Percentiles rank a stretch among this genome's conserved stretches.
phyloP scores from a whole-genome alignment of 2,888 invertebrate species.

The Eilema caniola region DNA sequence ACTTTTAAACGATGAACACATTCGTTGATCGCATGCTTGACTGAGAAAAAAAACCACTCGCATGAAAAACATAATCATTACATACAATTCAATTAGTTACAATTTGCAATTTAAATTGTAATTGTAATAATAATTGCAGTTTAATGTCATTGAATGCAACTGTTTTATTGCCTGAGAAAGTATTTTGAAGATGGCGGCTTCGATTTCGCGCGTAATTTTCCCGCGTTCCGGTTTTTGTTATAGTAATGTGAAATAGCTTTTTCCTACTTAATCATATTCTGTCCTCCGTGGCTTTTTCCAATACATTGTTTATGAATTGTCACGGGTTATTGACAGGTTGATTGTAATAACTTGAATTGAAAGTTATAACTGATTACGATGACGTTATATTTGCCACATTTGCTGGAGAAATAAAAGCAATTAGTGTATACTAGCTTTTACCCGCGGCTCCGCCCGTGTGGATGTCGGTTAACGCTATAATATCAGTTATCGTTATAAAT shows the following conservation, averaged over 20 bases:
- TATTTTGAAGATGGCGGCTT: slow-evolving; percentile 50
- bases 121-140: slow-evolving; percentile 30
- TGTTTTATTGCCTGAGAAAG: slow-evolving; percentile 58
- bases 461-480: too few relatives aligned
- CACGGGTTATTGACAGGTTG: slow-evolving; percentile 25
- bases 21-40: slow-evolving; percentile 33
- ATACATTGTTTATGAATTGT: slow-evolving; percentile 37
- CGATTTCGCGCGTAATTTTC: slow-evolving; percentile 58
- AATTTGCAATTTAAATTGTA: slow-evolving; percentile 38
- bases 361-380: slow-evolving; percentile 24
- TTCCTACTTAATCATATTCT: too few relatives aligned
- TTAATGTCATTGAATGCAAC: slow-evolving; percentile 44
- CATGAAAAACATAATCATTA: slow-evolving; percentile 34
- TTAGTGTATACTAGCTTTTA: too few relatives aligned
- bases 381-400: neutral
- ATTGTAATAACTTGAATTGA: slow-evolving; percentile 32
- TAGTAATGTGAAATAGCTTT: slow-evolving; percentile 50
- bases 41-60: slow-evolving; percentile 22
- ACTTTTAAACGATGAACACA: too few relatives aligned
- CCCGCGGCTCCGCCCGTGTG: too few relatives aligned
- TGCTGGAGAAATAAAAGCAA: neutral
- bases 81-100: slow-evolving; percentile 20
- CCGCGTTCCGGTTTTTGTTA: slow-evolving; percentile 49
- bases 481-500: too few relatives aligned
- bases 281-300: too few relatives aligned